phyloP scores from a whole-genome alignment of 2,113 vertebrate species.

The Dasypus novemcinctus region DNA sequence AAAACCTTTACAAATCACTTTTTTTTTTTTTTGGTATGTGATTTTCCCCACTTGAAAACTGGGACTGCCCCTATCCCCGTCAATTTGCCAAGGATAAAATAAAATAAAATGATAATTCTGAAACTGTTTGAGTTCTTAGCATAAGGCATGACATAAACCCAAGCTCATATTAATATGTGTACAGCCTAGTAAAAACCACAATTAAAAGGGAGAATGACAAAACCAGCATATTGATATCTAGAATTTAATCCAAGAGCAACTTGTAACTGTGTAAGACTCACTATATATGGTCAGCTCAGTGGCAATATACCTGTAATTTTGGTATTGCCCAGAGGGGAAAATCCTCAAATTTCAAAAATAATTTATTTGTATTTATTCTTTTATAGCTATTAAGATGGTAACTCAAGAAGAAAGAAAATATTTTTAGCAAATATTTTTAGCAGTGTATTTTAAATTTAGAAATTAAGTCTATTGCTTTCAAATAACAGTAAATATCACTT shows the following conservation, averaged over 20 bases:
- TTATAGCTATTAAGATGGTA: neutral
- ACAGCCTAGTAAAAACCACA: neutral
- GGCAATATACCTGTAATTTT: neutral
- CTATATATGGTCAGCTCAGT: neutral
- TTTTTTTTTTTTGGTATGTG: neutral
- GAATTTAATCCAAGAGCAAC: neutral
- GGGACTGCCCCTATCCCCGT: neutral
- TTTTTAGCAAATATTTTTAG: constrained; percentile 52
- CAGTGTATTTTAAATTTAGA: constrained; percentile 30
- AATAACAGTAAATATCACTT: neutral
- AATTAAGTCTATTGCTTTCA: constrained; percentile 6
- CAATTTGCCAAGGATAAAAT: neutral
- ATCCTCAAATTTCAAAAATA: neutral
- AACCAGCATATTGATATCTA: neutral
- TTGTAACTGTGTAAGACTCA: neutral
- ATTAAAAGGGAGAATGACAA: neutral
- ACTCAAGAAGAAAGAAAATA: constrained; percentile 18
- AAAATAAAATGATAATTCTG: neutral
- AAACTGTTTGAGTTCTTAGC: neutral
- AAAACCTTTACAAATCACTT: neutral
- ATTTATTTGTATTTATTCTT: neutral
- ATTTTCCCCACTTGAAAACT: constrained; percentile 20
- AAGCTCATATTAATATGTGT: neutral
- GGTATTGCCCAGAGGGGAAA: neutral
- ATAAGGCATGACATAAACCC: neutral